A percentile compares a stretch with the other conserved stretches of the same genome.
These are phyloP conservation scores for Zootoca vivipara DNA, from an alignment of 2,113 vertebrate species.

Conservation along the genomic window DNA sequence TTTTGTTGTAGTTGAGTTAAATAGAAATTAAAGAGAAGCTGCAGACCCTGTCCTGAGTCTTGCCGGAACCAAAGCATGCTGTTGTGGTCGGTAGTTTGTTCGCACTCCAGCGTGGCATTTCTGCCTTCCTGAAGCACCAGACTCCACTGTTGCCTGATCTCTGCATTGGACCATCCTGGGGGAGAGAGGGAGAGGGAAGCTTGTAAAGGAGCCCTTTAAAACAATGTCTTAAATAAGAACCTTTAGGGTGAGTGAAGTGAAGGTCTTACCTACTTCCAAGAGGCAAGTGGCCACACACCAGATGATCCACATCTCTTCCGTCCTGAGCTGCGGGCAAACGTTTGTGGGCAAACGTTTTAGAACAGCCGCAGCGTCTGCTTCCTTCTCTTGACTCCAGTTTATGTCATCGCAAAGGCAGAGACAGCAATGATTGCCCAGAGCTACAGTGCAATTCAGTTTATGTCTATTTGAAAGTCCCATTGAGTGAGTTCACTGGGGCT, in stretches of 20 bases:
- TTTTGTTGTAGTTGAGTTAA: fast-evolving
- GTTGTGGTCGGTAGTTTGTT: neutral
- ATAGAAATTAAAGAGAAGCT: slow-evolving; percentile 32
- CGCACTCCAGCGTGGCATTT: slow-evolving; percentile 13
- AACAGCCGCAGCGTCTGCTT: neutral
- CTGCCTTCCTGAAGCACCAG: neutral
- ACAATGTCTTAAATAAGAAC: neutral
- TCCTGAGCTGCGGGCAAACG: too few species aligned
- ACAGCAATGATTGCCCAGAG: neutral
- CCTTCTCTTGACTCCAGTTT: neutral
- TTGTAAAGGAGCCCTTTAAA: neutral
- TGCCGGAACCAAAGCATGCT: slow-evolving; percentile 43
- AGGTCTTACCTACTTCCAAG: slow-evolving; percentile 19
- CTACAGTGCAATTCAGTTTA: too few species aligned
- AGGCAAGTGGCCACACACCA: slow-evolving; percentile 10
- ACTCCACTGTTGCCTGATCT: neutral
- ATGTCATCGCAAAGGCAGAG: neutral
- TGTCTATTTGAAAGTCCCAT: too few species aligned
- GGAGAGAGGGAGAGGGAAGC: neutral
- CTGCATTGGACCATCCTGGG: neutral
- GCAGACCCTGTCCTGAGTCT: slow-evolving; percentile 8
- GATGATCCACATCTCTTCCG: neutral
- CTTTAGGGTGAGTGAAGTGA: neutral
- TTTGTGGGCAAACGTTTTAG: too few species aligned
- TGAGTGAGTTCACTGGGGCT: too few species aligned